phyloP scores from a whole-genome alignment of 2,113 vertebrate species.

The Tachysurus vachellii region DNA sequence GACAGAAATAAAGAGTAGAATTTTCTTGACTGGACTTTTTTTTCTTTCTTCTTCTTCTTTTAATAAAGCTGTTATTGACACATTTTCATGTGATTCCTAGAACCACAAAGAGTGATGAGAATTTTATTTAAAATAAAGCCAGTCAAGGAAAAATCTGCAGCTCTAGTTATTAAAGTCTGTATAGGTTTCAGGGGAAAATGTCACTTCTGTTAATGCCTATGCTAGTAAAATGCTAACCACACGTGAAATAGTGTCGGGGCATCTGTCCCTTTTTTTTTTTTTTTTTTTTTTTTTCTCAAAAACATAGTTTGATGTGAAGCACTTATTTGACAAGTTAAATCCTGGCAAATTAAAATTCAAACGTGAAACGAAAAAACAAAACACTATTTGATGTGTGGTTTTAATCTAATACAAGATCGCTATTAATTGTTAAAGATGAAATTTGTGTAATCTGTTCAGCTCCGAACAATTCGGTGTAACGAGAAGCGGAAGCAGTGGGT shows the following conservation, averaged over 20 bases:
- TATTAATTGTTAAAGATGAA: conserved; percentile 44
- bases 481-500: conserved; percentile 41
- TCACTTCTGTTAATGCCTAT: conserved; percentile 32
- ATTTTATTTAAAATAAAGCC: not conserved
- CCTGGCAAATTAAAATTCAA: conserved; percentile 36
- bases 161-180: conserved; percentile 7
- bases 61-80: not conserved
- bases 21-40: conserved; percentile 1
- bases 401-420: conserved; percentile 31
- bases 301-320: conserved; percentile 50
- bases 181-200: not conserved
- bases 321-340: conserved; percentile 54
- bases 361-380: conserved; percentile 3
- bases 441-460: conserved; percentile 50
- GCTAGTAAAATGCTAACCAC: conserved; percentile 57
- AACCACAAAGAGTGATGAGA: not conserved
- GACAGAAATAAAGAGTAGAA: not conserved
- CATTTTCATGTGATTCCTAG: not conserved
- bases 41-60: not conserved
- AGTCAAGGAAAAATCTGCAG: conserved; percentile 3
- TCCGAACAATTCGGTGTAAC: conserved; percentile 51
- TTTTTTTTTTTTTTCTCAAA: no score
- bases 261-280: conserved; percentile 25
- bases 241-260: conserved; percentile 53
- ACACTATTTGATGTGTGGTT: conserved; percentile 53